Evolutionary conservation across 2,797 vertebrate species (phyloP).

Genomic region (Oryzias dopingdopingensis): DNA sequence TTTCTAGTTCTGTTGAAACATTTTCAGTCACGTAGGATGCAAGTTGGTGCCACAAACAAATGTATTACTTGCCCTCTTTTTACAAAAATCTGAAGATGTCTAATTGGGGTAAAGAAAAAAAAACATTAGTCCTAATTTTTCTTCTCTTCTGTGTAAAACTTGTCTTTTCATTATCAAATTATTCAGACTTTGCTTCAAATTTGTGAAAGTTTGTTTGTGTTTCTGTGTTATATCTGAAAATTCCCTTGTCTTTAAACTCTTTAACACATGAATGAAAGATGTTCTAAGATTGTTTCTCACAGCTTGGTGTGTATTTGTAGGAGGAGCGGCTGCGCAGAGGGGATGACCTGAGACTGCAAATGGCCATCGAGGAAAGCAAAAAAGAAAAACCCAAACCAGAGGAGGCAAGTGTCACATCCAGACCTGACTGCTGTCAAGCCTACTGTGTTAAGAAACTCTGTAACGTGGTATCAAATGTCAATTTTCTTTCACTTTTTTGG

Average conservation of each 20-base stretch:
- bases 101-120: conserved; percentile 1
- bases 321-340: conserved; percentile 90
- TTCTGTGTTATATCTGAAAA: not conserved
- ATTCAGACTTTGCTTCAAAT: not conserved
- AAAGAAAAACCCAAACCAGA: conserved; percentile 85
- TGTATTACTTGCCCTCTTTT: not conserved
- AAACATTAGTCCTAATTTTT: not conserved
- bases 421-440: not conserved
- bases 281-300: conserved; percentile 21
- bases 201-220: not conserved
- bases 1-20: not conserved
- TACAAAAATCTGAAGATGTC: not conserved
- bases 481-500: too few relatives aligned
- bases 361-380: conserved; percentile 93
- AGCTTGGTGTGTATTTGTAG: conserved; percentile 68
- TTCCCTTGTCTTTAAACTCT: not conserved
- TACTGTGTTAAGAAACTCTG: too few relatives aligned
- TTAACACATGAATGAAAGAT: conserved; percentile 15
- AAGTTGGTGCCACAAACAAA: conserved; percentile 10
- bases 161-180: not conserved
- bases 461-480: too few relatives aligned
- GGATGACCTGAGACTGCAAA: conserved; percentile 91
- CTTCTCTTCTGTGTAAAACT: conserved; percentile 7
- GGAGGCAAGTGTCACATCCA: conserved; percentile 73
- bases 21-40: not conserved